Conservation (phyloP, 2,113 vertebrate species). For the Zosterops borbonicus region DNA sequence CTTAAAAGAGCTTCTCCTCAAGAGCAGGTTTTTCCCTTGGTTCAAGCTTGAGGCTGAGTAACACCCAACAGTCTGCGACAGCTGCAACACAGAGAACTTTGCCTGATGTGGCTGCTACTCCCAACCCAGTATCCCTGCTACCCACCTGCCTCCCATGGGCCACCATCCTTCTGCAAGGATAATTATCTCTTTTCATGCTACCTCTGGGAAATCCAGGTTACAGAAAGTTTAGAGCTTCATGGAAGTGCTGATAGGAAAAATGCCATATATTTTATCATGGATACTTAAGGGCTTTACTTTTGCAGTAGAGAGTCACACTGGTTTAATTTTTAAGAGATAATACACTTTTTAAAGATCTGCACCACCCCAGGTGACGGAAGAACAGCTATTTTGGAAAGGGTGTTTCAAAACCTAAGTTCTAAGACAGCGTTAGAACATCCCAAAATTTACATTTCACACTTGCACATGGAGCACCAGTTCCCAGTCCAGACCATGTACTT, state of each 20-base stretch:
- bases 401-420: neutral
- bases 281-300: neutral
- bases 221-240: neutral
- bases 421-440: neutral
- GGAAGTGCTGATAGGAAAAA: neutral
- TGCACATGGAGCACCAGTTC: accelerated
- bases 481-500: neutral
- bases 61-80: neutral
- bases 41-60: neutral
- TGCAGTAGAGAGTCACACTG: neutral
- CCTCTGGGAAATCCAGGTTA: neutral
- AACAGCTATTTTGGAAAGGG: neutral
- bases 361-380: neutral
- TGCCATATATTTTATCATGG: neutral
- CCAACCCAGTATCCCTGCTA: neutral
- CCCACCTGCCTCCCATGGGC: accelerated
- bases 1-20: neutral
- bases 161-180: neutral
- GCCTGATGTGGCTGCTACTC: neutral
- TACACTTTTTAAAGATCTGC: neutral
- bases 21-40: neutral
- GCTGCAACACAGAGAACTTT: neutral
- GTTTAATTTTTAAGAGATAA: neutral
- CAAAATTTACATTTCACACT: accelerated
- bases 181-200: neutral